Evolutionary conservation across 2,797 vertebrate species (phyloP).

Genomic region (Todus mexicanus): DNA sequence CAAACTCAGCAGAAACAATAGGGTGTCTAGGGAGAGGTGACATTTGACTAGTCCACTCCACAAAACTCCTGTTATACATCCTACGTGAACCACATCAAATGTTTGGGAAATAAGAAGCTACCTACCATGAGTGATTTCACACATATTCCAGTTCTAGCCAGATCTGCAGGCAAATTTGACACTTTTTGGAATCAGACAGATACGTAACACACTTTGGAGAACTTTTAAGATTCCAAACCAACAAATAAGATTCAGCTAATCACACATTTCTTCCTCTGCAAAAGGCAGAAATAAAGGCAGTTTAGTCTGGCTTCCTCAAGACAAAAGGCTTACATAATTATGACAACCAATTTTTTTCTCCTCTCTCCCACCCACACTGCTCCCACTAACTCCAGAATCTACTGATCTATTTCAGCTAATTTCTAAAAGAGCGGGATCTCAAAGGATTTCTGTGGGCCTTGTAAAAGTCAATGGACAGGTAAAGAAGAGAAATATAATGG

Average conservation of each 20-base stretch:
- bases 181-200: neutral
- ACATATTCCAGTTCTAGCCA: neutral
- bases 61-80: neutral
- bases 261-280: neutral
- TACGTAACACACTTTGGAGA: neutral
- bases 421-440: neutral
- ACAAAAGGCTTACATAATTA: neutral
- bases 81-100: neutral
- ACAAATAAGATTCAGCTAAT: neutral
- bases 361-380: neutral
- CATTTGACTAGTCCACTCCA: neutral
- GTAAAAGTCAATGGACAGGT: neutral
- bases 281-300: neutral
- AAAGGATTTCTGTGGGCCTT: neutral
- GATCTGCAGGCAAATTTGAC: neutral
- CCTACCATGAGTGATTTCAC: neutral
- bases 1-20: neutral
- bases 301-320: neutral
- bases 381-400: neutral
- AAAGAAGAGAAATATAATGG: neutral
- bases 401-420: neutral
- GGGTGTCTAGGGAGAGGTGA: neutral
- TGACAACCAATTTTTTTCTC: neutral
- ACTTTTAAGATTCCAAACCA: neutral
- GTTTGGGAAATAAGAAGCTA: neutral